Evolutionary conservation across 2,797 vertebrate species (phyloP).

Genomic region (Diplodus sargus): DNA sequence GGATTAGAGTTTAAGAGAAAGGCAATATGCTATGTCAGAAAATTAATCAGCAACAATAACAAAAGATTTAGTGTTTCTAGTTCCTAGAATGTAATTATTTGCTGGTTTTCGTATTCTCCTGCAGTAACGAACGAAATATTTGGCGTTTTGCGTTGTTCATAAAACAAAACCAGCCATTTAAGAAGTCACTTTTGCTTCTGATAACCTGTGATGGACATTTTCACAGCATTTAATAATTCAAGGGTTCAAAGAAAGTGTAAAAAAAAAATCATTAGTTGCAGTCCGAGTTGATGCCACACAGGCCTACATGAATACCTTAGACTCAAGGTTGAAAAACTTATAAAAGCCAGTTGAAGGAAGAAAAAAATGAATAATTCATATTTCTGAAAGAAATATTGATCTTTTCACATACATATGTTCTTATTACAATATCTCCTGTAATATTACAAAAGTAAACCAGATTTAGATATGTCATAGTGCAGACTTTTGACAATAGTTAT

Average conservation of each 20-base stretch:
- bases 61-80: neutral
- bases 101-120: neutral
- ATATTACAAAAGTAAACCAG: too few relatives aligned
- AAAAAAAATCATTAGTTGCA: neutral
- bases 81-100: neutral
- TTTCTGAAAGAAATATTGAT: too few relatives aligned
- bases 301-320: neutral
- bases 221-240: too few relatives aligned
- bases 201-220: neutral
- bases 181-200: neutral
- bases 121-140: neutral
- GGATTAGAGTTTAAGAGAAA: neutral
- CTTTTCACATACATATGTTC: too few relatives aligned
- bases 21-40: neutral
- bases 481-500: too few relatives aligned
- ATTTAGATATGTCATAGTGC: too few relatives aligned
- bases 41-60: neutral
- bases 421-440: too few relatives aligned
- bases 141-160: neutral
- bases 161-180: neutral
- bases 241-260: too few relatives aligned
- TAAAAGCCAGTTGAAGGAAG: neutral
- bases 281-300: neutral
- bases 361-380: neutral
- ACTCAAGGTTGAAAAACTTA: neutral